phyloP scores from a whole-genome alignment of 2,113 vertebrate species.

The Corythornis madagascariensis region DNA sequence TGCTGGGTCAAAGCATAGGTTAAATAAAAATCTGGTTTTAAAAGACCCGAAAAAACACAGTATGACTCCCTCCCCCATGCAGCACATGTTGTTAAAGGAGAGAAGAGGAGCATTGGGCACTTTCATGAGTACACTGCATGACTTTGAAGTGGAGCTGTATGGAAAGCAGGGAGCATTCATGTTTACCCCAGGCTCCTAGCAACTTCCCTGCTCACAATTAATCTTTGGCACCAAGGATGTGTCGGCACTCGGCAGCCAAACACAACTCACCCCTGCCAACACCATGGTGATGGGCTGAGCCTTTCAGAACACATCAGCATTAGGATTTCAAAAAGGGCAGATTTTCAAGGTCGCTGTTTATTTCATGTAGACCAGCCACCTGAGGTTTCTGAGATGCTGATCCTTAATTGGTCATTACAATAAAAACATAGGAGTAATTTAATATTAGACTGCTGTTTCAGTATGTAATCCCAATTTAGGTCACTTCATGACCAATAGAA shows the following conservation, averaged over 20 bases:
- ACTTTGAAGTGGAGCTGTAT: slow-evolving; percentile 25
- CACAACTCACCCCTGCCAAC: neutral
- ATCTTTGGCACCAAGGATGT: neutral
- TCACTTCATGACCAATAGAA: neutral
- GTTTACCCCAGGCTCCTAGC: neutral
- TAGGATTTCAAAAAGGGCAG: neutral
- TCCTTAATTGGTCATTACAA: slow-evolving; percentile 53
- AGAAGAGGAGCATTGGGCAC: neutral
- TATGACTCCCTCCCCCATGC: neutral
- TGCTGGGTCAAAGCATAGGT: slow-evolving; percentile 77
- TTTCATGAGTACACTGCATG: neutral
- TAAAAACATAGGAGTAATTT: slow-evolving; percentile 33
- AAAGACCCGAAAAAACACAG: slow-evolving; percentile 45
- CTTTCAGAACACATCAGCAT: neutral
- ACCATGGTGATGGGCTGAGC: slow-evolving; percentile 28
- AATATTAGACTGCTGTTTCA: slow-evolving; percentile 23
- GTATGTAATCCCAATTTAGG: slow-evolving; percentile 26
- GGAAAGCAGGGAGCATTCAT: neutral
- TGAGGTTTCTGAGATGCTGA: slow-evolving; percentile 54
- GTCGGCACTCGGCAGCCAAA: neutral
- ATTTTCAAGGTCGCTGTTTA: neutral
- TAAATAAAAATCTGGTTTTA: slow-evolving; percentile 76
- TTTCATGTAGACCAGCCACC: slow-evolving; percentile 2
- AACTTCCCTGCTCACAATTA: neutral
- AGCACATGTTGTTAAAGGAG: neutral